Conservation (phyloP, 2,113 vertebrate species). For the Gymnobelideus leadbeateri region DNA sequence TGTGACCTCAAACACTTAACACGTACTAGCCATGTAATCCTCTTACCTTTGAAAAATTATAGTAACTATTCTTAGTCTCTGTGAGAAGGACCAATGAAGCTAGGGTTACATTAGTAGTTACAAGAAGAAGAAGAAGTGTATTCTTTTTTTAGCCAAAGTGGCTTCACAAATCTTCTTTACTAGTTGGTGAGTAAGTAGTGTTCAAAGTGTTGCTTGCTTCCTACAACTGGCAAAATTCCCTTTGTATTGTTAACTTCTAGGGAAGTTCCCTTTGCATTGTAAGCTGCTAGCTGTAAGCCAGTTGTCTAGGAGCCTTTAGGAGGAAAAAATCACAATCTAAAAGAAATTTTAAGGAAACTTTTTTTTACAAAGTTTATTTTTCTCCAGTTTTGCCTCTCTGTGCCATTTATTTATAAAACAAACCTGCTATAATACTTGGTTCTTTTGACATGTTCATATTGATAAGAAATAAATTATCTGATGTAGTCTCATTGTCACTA, state of each 20-base stretch:
- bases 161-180: not conserved
- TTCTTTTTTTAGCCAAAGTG: not conserved
- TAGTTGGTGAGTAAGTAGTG: not conserved
- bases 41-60: not conserved
- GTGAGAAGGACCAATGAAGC: not conserved
- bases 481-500: not conserved
- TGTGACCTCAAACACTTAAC: too few species aligned
- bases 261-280: not conserved
- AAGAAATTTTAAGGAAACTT: not conserved
- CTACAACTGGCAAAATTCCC: not conserved
- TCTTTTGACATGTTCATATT: not conserved
- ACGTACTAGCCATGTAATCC: not conserved
- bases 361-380: not conserved
- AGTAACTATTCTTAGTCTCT: not conserved
- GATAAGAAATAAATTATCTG: not conserved
- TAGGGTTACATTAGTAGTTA: not conserved
- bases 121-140: not conserved
- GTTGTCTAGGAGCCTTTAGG: not conserved
- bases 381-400: constrained; percentile 5
- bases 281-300: not conserved
- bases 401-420: constrained; percentile 6
- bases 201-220: not conserved
- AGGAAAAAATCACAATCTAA: not conserved
- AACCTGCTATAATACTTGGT: not conserved
- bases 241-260: not conserved